Percentiles rank a stretch among this genome's conserved stretches.
Evolutionary conservation across 2,888 invertebrate species (phyloP).

Genomic region (Operophtera brumata): DNA sequence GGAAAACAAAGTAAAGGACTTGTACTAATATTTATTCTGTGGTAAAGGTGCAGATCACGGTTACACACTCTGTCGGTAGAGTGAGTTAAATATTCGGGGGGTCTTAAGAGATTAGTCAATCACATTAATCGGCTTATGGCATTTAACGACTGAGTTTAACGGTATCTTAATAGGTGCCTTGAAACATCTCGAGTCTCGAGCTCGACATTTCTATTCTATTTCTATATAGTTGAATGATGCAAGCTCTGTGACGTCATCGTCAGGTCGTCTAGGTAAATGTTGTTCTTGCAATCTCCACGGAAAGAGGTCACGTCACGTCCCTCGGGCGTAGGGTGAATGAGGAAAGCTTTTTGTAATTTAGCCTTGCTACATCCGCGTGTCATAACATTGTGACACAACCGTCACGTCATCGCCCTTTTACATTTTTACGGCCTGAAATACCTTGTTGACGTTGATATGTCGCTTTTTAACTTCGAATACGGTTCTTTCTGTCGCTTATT

Average conservation of each 20-base stretch:
- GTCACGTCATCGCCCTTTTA: conserved; percentile 37
- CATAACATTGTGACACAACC: conserved; percentile 46
- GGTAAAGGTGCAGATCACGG: conserved; percentile 24
- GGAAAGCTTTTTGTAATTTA: conserved; percentile 62
- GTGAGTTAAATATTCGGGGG: conserved; percentile 6
- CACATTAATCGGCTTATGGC: conserved; percentile 14
- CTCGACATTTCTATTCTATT: too few species aligned
- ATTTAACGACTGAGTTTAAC: conserved; percentile 3
- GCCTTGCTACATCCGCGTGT: conserved; percentile 42
- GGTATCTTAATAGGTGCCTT: conserved; percentile 23
- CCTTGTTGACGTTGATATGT: conserved; percentile 29
- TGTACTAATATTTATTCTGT: too few species aligned
- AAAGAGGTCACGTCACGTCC: conserved; percentile 61
- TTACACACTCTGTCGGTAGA: too few species aligned
- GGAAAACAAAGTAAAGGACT: conserved; percentile 25
- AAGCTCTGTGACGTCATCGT: conserved; percentile 49
- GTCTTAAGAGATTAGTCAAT: conserved; percentile 13
- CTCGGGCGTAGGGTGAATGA: conserved; percentile 48
- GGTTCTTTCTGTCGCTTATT: conserved; percentile 5
- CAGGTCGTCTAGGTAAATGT: conserved; percentile 52
- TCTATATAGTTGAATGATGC: not conserved
- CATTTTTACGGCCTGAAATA: conserved; percentile 30
- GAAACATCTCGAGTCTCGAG: conserved; percentile 1
- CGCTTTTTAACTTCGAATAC: conserved; percentile 23
- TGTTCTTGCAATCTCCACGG: conserved; percentile 52